Conservation (phyloP, 2,113 vertebrate genomes). For the Muscicapa adusta region DNA sequence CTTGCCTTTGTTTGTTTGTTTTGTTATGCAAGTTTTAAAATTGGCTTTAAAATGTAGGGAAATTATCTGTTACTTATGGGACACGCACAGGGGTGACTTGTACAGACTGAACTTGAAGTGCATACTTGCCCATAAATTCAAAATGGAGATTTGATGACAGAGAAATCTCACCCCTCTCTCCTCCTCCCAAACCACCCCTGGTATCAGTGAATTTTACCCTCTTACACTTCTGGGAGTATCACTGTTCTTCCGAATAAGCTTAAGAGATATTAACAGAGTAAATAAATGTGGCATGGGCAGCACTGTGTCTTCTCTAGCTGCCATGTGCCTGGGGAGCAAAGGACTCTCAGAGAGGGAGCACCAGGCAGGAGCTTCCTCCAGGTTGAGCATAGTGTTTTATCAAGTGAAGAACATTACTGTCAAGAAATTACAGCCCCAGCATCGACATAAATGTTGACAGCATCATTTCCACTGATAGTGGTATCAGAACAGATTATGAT, state of each 20-base stretch:
- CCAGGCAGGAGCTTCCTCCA: slow-evolving; percentile 7
- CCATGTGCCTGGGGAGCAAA: neutral
- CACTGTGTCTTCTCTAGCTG: neutral
- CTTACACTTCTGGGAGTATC: no score
- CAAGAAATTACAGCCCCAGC: slow-evolving; percentile 71
- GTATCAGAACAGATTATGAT: slow-evolving; percentile 74
- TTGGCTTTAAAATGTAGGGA: neutral
- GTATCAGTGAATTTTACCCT: neutral
- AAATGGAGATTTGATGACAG: neutral
- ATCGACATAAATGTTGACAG: slow-evolving; percentile 77
- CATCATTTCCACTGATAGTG: slow-evolving; percentile 66
- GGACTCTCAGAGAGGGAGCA: neutral
- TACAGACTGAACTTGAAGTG: neutral
- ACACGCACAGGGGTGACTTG: neutral
- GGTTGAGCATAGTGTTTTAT: slow-evolving; percentile 54
- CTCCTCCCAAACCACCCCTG: neutral
- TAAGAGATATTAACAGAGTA: neutral
- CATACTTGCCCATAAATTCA: neutral
- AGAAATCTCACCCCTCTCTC: neutral
- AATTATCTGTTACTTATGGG: neutral
- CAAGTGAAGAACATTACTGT: slow-evolving; percentile 69
- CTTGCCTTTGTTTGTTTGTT: neutral
- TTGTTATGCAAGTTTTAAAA: neutral
- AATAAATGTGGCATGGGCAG: neutral
- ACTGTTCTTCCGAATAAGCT: neutral